Percentiles rank a stretch among this genome's conserved stretches.
Evolutionary conservation across 2,888 invertebrate genomes (phyloP).

Genomic region (Pachydiplax longipennis): DNA sequence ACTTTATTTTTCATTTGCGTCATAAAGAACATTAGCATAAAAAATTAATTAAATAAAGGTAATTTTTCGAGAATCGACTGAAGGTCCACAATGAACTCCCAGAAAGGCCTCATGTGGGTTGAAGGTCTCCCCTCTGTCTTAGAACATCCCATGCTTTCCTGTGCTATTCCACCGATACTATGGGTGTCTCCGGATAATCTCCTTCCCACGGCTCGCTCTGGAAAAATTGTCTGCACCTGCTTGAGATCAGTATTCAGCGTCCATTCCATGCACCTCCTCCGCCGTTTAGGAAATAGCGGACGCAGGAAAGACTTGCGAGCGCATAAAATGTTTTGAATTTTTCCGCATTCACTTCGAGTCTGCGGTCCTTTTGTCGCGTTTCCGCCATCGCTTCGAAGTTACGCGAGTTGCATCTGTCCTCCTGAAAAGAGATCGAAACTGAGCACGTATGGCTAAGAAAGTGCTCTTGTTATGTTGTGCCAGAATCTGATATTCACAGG

Average conservation of each 20-base stretch:
- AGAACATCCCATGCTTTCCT: too few species aligned
- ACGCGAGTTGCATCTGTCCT: conserved; percentile 19
- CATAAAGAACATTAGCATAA: too few species aligned
- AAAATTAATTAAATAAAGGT: too few species aligned
- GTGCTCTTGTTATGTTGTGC: neutral
- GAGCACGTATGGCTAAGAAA: neutral
- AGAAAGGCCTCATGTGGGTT: too few species aligned
- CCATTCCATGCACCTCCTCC: neutral
- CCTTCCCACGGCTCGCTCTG: neutral
- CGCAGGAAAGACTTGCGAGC: neutral
- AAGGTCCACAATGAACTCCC: too few species aligned
- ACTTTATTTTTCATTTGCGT: too few species aligned
- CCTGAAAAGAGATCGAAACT: neutral
- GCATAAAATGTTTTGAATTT: conserved; percentile 10
- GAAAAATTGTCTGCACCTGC: neutral
- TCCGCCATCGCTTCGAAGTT: neutral
- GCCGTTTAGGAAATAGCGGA: conserved; percentile 13
- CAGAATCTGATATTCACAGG: neutral
- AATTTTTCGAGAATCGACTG: too few species aligned
- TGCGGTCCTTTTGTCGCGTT: neutral
- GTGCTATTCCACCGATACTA: too few species aligned
- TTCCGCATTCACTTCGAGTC: conserved; percentile 12
- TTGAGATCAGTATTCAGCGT: conserved; percentile 13
- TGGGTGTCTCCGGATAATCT: neutral
- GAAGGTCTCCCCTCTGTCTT: too few species aligned